Evolutionary conservation across 2,888 invertebrate species (phyloP).

Genomic region (Tolmerus cingulatus): DNA sequence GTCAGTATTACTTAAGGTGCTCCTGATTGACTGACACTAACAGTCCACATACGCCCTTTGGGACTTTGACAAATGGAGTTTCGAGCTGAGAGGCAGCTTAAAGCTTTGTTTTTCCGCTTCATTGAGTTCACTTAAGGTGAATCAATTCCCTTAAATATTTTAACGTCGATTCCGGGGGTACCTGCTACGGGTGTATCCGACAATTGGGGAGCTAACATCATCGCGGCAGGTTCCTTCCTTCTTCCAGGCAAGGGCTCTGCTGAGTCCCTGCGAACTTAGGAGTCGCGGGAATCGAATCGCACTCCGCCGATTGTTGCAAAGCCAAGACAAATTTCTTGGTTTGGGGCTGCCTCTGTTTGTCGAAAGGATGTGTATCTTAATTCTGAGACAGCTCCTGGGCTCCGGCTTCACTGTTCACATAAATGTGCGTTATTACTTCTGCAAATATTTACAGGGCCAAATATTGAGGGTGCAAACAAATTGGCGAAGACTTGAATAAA

Average conservation of each 20-base stretch:
- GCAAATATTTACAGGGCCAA: conserved; percentile 26
- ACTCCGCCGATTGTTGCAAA: background rate
- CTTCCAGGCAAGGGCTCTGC: background rate
- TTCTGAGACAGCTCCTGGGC: conserved; percentile 5
- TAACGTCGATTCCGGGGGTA: background rate
- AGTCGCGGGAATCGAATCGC: background rate
- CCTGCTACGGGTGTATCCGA: background rate
- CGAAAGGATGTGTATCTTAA: conserved; percentile 35
- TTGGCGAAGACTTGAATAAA: conserved; percentile 35
- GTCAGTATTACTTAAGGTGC: conserved; percentile 48
- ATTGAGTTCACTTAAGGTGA: conserved; percentile 37
- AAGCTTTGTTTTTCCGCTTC: conserved; percentile 40
- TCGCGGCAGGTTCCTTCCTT: background rate
- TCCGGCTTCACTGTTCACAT: conserved; percentile 10
- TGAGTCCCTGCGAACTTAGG: background rate
- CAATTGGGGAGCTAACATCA: background rate
- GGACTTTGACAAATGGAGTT: conserved; percentile 46
- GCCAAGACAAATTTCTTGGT: conserved; percentile 21
- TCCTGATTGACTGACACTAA: conserved; percentile 47
- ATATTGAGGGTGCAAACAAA: conserved; percentile 39
- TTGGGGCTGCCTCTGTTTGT: background rate
- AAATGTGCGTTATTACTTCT: conserved; percentile 35
- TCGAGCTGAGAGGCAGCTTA: conserved; percentile 41
- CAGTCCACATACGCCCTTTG: conserved; percentile 40
- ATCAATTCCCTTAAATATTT: conserved; percentile 38